Evolutionary conservation across 2,113 vertebrate genomes (phyloP), one percentile per base, ranked within the genome.

Genomic region (Cebidichthys violaceus): DNA sequence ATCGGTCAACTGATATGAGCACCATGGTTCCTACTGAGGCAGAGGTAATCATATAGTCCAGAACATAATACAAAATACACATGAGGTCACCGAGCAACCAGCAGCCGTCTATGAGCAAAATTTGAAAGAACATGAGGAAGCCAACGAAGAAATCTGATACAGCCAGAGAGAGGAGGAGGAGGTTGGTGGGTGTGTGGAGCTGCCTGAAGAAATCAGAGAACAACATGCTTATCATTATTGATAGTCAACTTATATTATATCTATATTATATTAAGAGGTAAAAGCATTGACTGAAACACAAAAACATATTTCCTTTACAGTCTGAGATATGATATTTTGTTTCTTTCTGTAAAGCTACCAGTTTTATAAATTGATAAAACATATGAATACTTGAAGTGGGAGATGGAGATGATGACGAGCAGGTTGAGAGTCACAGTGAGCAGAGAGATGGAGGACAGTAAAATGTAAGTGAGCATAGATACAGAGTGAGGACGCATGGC

Each of bases 91-190:
- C 47, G 0, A 70, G 1, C 10, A n/a, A n/a, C 47, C 47, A 54
- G 47, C 68, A 70, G 5, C 67, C 67, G 1, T 52, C 29, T 20
- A 70, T 22, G 9, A 70, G 29, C 7, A 70, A 0, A 20, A 52
- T 70, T 13, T 52, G 29, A 35, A 70, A 70, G 4, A n/a, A 70
- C 10, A 35, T 52, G 45, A 70, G 18, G 67, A 35, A 2, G 9
- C 67, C 47, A 1, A 70, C 29, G 1, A 70, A 35, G 67, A 70
- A 70, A 33, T 70, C 67, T 33, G 67, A 70, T 18, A 70, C 27
- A 14, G 67, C 45, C 29, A 70, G 67, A 27, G 79, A 93, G 70
- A 91, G 81, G 18, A 93, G 77, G 20, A 93, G 80, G 66, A 91
- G 60, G 67, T 70, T 70, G 45, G 67, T 52, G 29, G 45, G 67